Conservation (phyloP, 2,888 invertebrate genomes). For the Globia sparganii region DNA sequence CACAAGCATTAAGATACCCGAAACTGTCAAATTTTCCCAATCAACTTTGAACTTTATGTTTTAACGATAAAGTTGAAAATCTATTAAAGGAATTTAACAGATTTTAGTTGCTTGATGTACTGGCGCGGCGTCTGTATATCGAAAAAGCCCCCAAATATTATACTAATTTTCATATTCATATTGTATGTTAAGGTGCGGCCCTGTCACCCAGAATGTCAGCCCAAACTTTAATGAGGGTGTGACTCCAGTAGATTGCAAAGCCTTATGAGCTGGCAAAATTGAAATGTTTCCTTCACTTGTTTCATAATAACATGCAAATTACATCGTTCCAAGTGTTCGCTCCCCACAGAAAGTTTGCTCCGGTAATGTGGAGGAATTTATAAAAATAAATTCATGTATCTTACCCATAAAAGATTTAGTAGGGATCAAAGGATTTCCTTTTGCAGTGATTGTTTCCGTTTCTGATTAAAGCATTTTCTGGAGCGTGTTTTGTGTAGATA, state of each 20-base stretch:
- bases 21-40: too few species aligned
- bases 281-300: constrained; percentile 72
- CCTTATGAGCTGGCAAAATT: constrained; percentile 74
- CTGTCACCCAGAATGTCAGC: constrained; percentile 54
- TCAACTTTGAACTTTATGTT: too few species aligned
- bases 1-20: too few species aligned
- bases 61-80: too few species aligned
- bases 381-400: constrained; percentile 44
- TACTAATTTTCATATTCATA: neutral
- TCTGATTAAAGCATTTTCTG: neutral
- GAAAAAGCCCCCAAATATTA: neutral
- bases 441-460: constrained; percentile 19
- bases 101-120: too few species aligned
- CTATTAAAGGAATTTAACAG: too few species aligned
- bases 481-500: neutral
- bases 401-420: constrained; percentile 23
- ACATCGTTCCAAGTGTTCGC: constrained; percentile 65
- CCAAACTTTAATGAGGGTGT: constrained; percentile 73
- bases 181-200: constrained; percentile 27
- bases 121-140: too few species aligned
- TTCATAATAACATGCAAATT: constrained; percentile 77
- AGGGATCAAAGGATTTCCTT: constrained; percentile 20
- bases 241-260: constrained; percentile 68
- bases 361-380: constrained; percentile 35
- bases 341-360: constrained; percentile 16